phyloP scores from a whole-genome alignment of 2,113 vertebrate species.

The Stegostoma tigrinum region DNA sequence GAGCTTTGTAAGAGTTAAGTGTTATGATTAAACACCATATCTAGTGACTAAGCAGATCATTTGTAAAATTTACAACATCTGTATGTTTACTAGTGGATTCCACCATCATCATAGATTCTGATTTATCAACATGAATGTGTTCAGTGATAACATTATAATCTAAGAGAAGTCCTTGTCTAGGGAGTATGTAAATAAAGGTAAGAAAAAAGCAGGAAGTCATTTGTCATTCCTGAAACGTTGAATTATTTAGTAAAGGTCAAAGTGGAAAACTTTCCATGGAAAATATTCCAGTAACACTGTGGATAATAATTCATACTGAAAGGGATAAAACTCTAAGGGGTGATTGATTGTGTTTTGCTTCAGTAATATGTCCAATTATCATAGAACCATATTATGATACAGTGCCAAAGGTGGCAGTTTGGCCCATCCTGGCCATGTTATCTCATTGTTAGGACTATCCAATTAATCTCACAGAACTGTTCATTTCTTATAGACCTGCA shows the following conservation, averaged over 20 bases:
- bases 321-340: not conserved
- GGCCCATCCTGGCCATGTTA: not conserved
- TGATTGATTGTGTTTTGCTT: not conserved
- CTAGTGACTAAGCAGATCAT: not conserved
- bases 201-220: not conserved
- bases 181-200: not conserved
- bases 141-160: not conserved
- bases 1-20: not conserved
- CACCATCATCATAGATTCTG: not conserved
- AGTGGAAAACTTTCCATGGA: not conserved
- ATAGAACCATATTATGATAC: not conserved
- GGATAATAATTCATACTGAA: conserved; percentile 10
- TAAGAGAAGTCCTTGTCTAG: not conserved
- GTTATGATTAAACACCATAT: not conserved
- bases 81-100: not conserved
- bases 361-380: not conserved
- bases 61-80: not conserved
- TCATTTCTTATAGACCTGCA: not conserved
- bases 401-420: not conserved
- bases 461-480: not conserved
- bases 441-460: not conserved
- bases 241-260: not conserved
- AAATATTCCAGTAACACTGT: not conserved
- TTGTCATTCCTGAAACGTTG: not conserved
- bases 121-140: not conserved